Evolutionary conservation across 1,140 invertebrate genomes (phyloP).

Genomic region (Brachionus calyciflorus): DNA sequence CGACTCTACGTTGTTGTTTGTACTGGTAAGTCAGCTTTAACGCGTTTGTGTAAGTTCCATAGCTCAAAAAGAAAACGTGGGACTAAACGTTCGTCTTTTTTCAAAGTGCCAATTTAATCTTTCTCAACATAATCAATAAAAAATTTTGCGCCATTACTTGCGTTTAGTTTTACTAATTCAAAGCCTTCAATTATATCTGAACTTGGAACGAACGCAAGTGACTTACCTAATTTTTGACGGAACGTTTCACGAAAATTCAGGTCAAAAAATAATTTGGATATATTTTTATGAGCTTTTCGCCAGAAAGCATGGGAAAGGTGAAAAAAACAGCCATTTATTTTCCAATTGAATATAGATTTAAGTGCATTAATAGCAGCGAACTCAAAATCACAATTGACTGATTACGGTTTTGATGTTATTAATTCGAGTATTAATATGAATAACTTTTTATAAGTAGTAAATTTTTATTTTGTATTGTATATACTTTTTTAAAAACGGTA

Average conservation of each 20-base stretch:
- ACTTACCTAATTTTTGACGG: too few relatives aligned
- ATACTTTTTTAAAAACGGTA: not conserved
- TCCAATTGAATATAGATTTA: not conserved
- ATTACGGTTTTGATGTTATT: not conserved
- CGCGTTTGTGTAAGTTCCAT: not conserved
- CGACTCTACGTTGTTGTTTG: too few relatives aligned
- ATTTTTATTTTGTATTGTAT: not conserved
- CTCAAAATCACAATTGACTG: slow-evolving; percentile 19
- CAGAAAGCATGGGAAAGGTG: not conserved
- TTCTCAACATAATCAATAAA: not conserved
- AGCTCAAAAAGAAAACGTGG: not conserved
- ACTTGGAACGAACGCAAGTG: too few relatives aligned
- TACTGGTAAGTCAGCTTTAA: not conserved
- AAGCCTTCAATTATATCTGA: too few relatives aligned
- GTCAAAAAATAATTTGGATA: too few relatives aligned
- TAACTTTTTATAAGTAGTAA: not conserved
- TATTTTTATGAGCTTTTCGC: too few relatives aligned
- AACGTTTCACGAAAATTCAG: too few relatives aligned
- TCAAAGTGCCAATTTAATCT: not conserved
- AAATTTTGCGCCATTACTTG: not conserved
- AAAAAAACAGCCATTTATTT: not conserved
- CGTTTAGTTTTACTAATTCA: too few relatives aligned
- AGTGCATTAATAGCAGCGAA: not conserved
- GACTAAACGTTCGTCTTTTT: not conserved
- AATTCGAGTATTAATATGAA: not conserved